Percentiles rank a stretch among this genome's conserved stretches.
Evolutionary conservation across 2,888 invertebrate species (phyloP).

Genomic region (Anagyrus pseudococci): DNA sequence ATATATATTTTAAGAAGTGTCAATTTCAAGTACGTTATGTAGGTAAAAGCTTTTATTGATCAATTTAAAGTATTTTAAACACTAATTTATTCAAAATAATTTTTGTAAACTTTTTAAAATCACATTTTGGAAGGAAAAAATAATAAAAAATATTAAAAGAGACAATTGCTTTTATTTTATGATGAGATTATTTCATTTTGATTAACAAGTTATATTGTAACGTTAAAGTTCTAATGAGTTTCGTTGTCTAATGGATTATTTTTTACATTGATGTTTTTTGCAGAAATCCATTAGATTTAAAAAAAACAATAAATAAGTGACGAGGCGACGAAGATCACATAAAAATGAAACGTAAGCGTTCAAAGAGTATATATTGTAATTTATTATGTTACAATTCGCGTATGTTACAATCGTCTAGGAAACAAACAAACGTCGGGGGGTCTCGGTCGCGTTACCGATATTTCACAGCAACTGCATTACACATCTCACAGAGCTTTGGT

Average conservation of each 20-base stretch:
- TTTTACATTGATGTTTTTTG: neutral
- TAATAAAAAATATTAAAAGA: neutral
- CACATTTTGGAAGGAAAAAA: neutral
- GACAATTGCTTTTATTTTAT: neutral
- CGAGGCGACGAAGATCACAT: neutral
- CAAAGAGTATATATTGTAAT: constrained; percentile 38
- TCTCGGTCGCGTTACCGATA: constrained; percentile 21
- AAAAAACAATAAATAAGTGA: neutral
- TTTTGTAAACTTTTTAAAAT: neutral
- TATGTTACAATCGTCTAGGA: constrained; percentile 45
- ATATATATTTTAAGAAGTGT: neutral
- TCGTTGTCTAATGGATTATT: constrained; percentile 10
- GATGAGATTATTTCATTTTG: neutral
- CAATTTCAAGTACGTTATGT: neutral
- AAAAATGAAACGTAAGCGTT: constrained; percentile 1
- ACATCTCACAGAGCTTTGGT: constrained; percentile 33
- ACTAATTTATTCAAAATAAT: too few relatives aligned
- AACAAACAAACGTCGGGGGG: constrained; percentile 35
- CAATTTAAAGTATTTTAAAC: neutral
- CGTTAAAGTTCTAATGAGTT: too few relatives aligned
- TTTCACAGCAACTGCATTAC: constrained; percentile 16
- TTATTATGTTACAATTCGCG: constrained; percentile 45
- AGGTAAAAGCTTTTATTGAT: neutral
- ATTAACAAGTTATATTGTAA: too few relatives aligned
- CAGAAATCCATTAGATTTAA: neutral